A percentile compares a stretch with the other conserved stretches of the same genome.
Evolutionary conservation across 2,113 vertebrate genomes (phyloP).

Genomic region (Butastur rufipennis): DNA sequence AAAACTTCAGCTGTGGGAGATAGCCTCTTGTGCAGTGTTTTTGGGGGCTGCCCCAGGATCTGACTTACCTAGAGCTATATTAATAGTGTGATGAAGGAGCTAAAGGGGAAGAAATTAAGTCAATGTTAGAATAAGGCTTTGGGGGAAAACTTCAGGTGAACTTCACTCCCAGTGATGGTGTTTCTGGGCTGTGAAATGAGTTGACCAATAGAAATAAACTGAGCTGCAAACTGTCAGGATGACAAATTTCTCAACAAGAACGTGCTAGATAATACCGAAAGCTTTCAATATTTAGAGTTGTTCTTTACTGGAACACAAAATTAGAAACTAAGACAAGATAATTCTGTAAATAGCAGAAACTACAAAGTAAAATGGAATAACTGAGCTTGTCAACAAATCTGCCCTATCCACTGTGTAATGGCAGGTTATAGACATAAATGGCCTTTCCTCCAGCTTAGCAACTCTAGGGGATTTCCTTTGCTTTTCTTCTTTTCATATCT

Average conservation of each 20-base stretch:
- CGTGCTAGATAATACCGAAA: neutral
- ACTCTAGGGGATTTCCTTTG: accelerated
- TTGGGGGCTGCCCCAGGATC: neutral
- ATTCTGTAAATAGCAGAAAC: neutral
- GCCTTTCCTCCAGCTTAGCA: neutral
- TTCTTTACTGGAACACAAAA: neutral
- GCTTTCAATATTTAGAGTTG: neutral
- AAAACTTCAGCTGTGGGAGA: neutral
- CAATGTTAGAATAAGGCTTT: neutral
- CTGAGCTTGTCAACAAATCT: neutral
- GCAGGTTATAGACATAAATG: neutral
- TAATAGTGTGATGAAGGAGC: neutral
- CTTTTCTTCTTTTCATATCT: neutral
- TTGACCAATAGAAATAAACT: neutral
- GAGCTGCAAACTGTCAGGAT: neutral
- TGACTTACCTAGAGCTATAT: neutral
- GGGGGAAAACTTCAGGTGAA: neutral
- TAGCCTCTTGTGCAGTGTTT: accelerated
- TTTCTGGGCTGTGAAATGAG: neutral
- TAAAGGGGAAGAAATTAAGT: neutral
- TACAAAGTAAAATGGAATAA: neutral
- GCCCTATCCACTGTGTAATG: accelerated
- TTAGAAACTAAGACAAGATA: neutral
- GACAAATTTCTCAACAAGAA: neutral
- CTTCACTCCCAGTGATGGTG: neutral